phyloP scores from a whole-genome alignment of 2,113 vertebrate species.

The Scopus umbretta region DNA sequence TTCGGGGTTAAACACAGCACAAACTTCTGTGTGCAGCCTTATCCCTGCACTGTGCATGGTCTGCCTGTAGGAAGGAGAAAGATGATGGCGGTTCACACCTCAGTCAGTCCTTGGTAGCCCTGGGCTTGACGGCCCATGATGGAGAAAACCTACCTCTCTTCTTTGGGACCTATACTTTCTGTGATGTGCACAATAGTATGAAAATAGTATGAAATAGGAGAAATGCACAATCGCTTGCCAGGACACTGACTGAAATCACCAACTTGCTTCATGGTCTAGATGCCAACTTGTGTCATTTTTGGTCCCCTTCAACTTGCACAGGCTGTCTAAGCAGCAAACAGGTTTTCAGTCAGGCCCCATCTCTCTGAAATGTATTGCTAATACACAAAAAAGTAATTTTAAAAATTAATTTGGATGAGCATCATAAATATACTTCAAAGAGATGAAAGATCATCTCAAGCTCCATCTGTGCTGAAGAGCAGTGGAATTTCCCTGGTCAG shows the following conservation, averaged over 20 bases:
- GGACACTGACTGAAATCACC: neutral
- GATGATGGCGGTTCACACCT: neutral
- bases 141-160: neutral
- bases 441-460: neutral
- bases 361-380: neutral
- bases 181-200: neutral
- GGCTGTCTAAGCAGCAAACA: neutral
- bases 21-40: neutral
- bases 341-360: neutral
- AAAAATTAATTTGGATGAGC: neutral
- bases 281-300: neutral
- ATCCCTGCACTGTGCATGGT: fast-evolving
- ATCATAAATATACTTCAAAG: neutral
- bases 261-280: neutral
- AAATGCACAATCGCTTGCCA: neutral
- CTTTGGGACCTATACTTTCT: neutral
- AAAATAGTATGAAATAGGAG: neutral
- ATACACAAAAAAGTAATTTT: neutral
- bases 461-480: neutral
- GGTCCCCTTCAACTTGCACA: fast-evolving
- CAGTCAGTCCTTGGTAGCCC: neutral
- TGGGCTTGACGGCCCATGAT: neutral
- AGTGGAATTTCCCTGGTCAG: neutral
- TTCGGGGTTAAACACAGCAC: neutral
- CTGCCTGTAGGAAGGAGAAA: neutral